Evolutionary conservation across 2,888 invertebrate species (phyloP).

Genomic region (Saturnia pavonia): DNA sequence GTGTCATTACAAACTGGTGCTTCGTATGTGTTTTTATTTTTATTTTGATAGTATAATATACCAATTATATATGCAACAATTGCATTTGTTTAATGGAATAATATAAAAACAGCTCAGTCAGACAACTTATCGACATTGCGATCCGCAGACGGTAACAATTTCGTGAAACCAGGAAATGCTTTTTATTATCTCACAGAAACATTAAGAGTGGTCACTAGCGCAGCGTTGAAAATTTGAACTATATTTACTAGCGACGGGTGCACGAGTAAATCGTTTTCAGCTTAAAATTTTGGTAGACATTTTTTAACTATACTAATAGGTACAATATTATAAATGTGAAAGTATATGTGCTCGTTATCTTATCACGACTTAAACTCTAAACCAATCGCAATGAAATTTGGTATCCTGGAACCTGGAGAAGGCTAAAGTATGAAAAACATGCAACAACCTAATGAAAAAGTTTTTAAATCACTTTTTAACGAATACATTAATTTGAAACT

Average conservation of each 20-base stretch:
- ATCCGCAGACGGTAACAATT: neutral
- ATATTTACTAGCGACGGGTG: neutral
- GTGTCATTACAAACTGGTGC: no score
- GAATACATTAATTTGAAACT: no score
- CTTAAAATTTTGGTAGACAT: neutral
- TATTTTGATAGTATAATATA: neutral
- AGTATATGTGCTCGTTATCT: no score
- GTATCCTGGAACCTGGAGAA: no score
- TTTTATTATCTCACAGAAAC: neutral
- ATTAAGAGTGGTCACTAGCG: neutral
- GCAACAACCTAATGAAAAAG: no score
- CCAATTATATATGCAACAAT: neutral
- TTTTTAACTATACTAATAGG: neutral
- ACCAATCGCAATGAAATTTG: no score
- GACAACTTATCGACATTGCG: neutral
- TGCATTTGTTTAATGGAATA: neutral
- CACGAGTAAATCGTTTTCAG: neutral
- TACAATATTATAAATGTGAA: no score
- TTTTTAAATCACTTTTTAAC: no score
- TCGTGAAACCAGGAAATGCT: neutral
- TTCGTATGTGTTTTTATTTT: neutral
- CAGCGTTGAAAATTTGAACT: neutral
- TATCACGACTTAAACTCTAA: no score
- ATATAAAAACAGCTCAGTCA: neutral
- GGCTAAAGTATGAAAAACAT: no score